Base-by-base conservation (phyloP, 2,888 invertebrate genomes). In the Andricus curvator region DNA sequence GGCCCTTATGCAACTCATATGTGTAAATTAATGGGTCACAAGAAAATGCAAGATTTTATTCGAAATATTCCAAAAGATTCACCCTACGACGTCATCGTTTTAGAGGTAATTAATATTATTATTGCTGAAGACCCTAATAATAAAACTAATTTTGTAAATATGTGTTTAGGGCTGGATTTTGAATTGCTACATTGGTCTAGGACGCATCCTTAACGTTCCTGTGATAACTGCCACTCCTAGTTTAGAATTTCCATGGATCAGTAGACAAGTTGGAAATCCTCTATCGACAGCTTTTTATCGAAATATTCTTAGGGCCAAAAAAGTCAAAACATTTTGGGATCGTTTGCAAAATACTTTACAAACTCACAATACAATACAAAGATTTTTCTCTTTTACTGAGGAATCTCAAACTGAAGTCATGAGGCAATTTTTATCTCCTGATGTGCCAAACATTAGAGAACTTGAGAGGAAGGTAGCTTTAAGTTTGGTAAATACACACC, bases 401-500 rank as follows among this genome's bases (percentile, higher is more conserved):
- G 37, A 64, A 8, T 60, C 48, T 0, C 88, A 89, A 70, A 88
- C 85, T 4, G 86, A 65, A 84, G 89, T 25, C 79, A 90, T 29
- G 87, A 87, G 4, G 74, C 83, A 0, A 17, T 48, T 17, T 17
- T 17, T 48, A 5, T 48, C 48, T 48, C 17, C 48, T 48, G 79
- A 86, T 17, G 70, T 93, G 48, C 94, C 94, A 0, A 88, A 90
- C 56, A 86, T 93, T 22, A 86, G 89, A 13, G 89, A 92, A 78
- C 88, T 94, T 85, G 93, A 94, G 82, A 92, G 90, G 56, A 93
- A 93, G 77, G 89, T 94, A 20, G 93, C 94, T 2, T 85, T 94
- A 5, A 90, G 94, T 62, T 84, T 95, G 65, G 85, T 93, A 0
- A 94, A 95, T 87, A 93, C 93, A 76, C 93, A 94, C 88, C 91